These are phyloP conservation scores for Cerastoderma edule DNA, from an alignment of 2,888 invertebrate genomes.

Conservation along the genomic window DNA sequence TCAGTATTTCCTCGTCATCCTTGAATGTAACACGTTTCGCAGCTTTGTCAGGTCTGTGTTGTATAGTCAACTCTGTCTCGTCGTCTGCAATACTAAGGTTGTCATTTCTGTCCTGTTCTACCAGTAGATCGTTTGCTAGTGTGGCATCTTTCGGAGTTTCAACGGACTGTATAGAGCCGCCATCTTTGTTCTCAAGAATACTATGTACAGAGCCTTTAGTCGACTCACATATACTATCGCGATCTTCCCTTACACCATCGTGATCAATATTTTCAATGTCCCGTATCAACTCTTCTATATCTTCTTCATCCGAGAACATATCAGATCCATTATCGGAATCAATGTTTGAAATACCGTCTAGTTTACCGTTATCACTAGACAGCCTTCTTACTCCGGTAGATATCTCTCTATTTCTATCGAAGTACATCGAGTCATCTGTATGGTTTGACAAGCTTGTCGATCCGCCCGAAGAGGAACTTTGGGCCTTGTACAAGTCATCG, in stretches of 20 bases:
- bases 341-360: not conserved
- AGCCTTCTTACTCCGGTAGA: not conserved
- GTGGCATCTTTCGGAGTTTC: too few relatives aligned
- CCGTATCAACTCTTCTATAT: not conserved
- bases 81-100: too few relatives aligned
- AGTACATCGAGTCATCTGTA: not conserved
- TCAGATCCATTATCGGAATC: slow-evolving; percentile 1
- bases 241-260: too few relatives aligned
- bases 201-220: too few relatives aligned
- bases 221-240: too few relatives aligned
- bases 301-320: slow-evolving; percentile 2
- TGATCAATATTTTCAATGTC: not conserved
- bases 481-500: not conserved
- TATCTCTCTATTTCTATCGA: slow-evolving; percentile 4
- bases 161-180: too few relatives aligned
- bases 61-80: too few relatives aligned
- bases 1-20: not conserved
- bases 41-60: not conserved
- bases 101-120: too few relatives aligned
- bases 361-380: not conserved
- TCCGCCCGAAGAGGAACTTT: not conserved
- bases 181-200: too few relatives aligned
- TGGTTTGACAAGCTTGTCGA: not conserved
- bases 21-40: slow-evolving; percentile 5
- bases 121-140: too few relatives aligned